These are phyloP conservation scores for Drosophila littoralis DNA, from an alignment of 1,140 invertebrate genomes.

Conservation along the genomic window DNA sequence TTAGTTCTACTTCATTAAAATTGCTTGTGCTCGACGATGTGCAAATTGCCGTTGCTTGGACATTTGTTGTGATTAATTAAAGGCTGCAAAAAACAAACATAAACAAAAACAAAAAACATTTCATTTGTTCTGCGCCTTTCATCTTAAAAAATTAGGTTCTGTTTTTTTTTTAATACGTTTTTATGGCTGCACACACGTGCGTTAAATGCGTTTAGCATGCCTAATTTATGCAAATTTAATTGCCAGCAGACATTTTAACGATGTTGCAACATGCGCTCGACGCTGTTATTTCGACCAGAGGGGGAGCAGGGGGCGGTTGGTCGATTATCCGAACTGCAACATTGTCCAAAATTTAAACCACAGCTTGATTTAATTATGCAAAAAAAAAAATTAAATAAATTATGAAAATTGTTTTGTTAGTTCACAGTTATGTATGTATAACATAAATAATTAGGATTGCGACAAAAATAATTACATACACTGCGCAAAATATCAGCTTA, in stretches of 20 bases:
- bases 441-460: conserved; percentile 24
- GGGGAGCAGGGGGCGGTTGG: not conserved
- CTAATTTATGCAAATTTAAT: conserved; percentile 79
- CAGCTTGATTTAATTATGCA: conserved; percentile 24
- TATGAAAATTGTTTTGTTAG: conserved; percentile 23
- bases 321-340: not conserved
- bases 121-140: conserved; percentile 34
- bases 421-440: conserved; percentile 13
- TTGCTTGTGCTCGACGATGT: conserved; percentile 36
- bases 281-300: too few relatives aligned
- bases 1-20: conserved; percentile 66
- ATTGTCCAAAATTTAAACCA: conserved; percentile 1
- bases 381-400: conserved; percentile 11
- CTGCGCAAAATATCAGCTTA: not conserved
- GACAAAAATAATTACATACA: conserved; percentile 19
- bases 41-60: conserved; percentile 39
- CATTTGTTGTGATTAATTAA: conserved; percentile 56
- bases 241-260: conserved; percentile 66
- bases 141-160: conserved; percentile 9
- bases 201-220: conserved; percentile 48
- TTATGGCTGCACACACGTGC: conserved; percentile 38
- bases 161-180: conserved; percentile 6
- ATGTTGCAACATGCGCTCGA: conserved; percentile 46
- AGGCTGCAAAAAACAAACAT: conserved; percentile 1
- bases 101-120: conserved; percentile 11